A percentile compares a stretch with the other conserved stretches of the same genome.
Conservation (phyloP, 2,797 vertebrate genomes). For the Balearica regulorum region DNA sequence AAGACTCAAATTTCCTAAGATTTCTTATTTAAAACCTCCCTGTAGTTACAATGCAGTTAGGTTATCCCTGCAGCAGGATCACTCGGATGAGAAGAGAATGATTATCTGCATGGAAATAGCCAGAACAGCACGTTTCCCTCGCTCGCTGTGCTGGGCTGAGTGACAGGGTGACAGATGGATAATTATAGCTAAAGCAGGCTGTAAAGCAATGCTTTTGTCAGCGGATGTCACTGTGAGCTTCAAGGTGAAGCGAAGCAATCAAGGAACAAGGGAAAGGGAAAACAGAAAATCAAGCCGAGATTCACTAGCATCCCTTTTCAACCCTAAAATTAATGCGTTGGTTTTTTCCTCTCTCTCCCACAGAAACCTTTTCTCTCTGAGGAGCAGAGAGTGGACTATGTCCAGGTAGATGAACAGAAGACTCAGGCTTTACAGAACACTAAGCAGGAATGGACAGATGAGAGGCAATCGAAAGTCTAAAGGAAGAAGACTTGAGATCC, state of each 20-base stretch:
- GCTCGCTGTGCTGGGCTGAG: neutral
- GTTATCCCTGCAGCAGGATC: constrained; percentile 1
- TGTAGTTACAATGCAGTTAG: neutral
- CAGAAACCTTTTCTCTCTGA: constrained; percentile 87
- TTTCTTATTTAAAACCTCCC: neutral
- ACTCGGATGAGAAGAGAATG: neutral
- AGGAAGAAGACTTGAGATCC: neutral
- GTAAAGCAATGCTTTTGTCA: constrained; percentile 29
- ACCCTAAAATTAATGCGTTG: neutral
- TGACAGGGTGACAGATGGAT: constrained; percentile 22
- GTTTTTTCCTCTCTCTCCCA: neutral
- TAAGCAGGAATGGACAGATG: constrained; percentile 95
- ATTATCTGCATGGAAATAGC: neutral
- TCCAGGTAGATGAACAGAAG: constrained; percentile 95
- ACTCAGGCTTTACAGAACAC: constrained; percentile 95
- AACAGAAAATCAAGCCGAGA: neutral
- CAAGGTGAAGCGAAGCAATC: constrained; percentile 13
- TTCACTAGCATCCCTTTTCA: neutral
- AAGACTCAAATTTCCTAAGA: neutral
- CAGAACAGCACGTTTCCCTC: neutral
- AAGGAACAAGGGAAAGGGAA: neutral
- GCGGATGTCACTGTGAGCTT: constrained; percentile 38
- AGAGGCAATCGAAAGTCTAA: constrained; percentile 91
- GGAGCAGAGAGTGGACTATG: constrained; percentile 93
- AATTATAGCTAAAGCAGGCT: constrained; percentile 7